A percentile compares a stretch with the other conserved stretches of the same genome.
Evolutionary conservation across 2,888 invertebrate genomes (phyloP).

Genomic region (Cremastinae sp.): DNA sequence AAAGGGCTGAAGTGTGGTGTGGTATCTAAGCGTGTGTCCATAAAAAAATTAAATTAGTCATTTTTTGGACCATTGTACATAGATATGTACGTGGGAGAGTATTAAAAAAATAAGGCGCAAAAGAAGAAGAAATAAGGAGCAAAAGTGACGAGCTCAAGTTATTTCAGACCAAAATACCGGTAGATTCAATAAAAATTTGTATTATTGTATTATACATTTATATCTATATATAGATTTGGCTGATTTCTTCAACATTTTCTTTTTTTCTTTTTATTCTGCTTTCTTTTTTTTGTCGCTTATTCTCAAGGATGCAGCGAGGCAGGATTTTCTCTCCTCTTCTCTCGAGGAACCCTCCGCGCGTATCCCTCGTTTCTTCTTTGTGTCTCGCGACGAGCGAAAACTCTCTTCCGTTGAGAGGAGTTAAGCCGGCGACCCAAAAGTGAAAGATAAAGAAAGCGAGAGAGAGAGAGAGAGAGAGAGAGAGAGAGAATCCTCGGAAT

Average conservation of each 20-base stretch:
- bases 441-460: conserved; percentile 40
- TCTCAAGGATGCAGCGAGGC: conserved; percentile 30
- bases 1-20: too few relatives aligned
- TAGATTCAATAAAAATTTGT: conserved; percentile 6
- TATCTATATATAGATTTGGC: too few relatives aligned
- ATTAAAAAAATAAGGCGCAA: conserved; percentile 18
- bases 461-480: neutral
- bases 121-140: conserved; percentile 28
- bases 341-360: conserved; percentile 10
- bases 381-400: conserved; percentile 37
- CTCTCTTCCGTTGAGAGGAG: conserved; percentile 38
- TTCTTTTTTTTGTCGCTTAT: conserved; percentile 21
- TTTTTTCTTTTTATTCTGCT: too few relatives aligned
- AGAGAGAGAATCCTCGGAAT: conserved; percentile 32
- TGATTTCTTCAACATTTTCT: too few relatives aligned
- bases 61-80: too few relatives aligned
- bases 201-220: too few relatives aligned
- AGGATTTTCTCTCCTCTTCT: neutral
- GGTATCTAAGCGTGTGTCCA: too few relatives aligned
- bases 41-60: neutral
- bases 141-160: conserved; percentile 46
- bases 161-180: conserved; percentile 37
- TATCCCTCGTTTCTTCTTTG: conserved; percentile 44
- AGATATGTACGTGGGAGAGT: neutral
- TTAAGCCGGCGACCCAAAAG: conserved; percentile 28